These are phyloP conservation scores for Caranx melampygus DNA, from an alignment of 2,113 vertebrate genomes.

Conservation along the genomic window DNA sequence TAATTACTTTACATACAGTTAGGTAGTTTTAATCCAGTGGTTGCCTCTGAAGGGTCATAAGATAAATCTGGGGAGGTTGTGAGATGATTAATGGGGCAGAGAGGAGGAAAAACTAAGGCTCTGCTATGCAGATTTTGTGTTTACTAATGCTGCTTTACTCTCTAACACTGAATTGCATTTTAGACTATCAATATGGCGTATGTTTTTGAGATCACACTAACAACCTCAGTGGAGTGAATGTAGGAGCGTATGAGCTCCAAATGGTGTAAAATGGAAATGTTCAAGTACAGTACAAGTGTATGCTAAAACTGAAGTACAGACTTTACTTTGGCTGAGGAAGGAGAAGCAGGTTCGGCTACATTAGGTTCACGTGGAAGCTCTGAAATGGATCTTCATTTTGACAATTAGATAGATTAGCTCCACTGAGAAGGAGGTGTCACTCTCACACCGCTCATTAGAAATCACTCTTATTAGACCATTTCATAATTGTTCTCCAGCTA, in stretches of 20 bases:
- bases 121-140: neutral
- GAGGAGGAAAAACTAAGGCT: neutral
- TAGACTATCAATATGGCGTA: no score
- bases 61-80: neutral
- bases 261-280: neutral
- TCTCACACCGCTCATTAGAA: conserved; percentile 55
- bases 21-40: neutral
- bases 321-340: neutral
- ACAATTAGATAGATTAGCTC: conserved; percentile 53
- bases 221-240: neutral
- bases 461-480: conserved; percentile 65
- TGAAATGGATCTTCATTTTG: conserved; percentile 47
- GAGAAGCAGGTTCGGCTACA: neutral
- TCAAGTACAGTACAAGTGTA: neutral
- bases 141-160: neutral
- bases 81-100: neutral
- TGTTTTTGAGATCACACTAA: neutral
- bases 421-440: conserved; percentile 40
- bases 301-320: neutral
- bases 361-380: neutral
- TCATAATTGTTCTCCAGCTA: conserved; percentile 69
- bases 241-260: neutral
- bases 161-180: neutral
- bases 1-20: neutral
- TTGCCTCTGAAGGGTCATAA: neutral